Evolutionary conservation across 2,113 vertebrate genomes (phyloP).

Genomic region (Mola mola): DNA sequence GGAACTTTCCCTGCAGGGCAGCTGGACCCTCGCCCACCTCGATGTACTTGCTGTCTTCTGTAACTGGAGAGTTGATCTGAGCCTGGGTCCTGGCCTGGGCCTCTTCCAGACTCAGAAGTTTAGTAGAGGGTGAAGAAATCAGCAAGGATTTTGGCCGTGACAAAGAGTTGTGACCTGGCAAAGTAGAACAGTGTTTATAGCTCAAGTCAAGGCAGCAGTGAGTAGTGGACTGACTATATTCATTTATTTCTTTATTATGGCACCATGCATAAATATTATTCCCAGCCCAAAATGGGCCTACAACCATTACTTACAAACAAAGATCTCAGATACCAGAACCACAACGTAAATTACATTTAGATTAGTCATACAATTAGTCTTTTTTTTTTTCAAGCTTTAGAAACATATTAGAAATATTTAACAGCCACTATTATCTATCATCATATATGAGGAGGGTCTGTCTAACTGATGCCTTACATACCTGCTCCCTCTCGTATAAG

Average conservation of each 20-base stretch:
- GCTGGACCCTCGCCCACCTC: slow-evolving; percentile 98
- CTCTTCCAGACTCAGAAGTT: slow-evolving; percentile 94
- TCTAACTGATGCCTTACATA: slow-evolving; percentile 44
- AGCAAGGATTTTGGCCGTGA: slow-evolving; percentile 95
- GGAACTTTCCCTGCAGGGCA: slow-evolving; percentile 96
- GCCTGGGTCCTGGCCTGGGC: slow-evolving; percentile 95
- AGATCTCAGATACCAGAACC: too few species aligned
- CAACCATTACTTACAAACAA: too few species aligned
- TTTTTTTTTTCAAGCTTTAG: too few species aligned
- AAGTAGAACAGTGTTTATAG: not conserved
- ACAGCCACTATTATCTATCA: too few species aligned
- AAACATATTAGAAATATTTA: too few species aligned
- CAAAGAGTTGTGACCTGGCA: slow-evolving; percentile 87
- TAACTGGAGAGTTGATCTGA: slow-evolving; percentile 93
- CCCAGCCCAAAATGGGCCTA: too few species aligned
- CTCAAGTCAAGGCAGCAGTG: not conserved
- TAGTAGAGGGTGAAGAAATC: slow-evolving; percentile 95
- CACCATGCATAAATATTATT: too few species aligned
- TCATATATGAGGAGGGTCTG: too few species aligned
- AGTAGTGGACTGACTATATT: too few species aligned
- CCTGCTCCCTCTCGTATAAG: slow-evolving; percentile 95
- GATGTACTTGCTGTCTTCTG: slow-evolving; percentile 96
- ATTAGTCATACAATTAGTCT: too few species aligned
- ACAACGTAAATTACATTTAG: too few species aligned
- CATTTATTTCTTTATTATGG: too few species aligned